phyloP scores from a whole-genome alignment of 2,113 vertebrate species.

The Albula glossodonta region DNA sequence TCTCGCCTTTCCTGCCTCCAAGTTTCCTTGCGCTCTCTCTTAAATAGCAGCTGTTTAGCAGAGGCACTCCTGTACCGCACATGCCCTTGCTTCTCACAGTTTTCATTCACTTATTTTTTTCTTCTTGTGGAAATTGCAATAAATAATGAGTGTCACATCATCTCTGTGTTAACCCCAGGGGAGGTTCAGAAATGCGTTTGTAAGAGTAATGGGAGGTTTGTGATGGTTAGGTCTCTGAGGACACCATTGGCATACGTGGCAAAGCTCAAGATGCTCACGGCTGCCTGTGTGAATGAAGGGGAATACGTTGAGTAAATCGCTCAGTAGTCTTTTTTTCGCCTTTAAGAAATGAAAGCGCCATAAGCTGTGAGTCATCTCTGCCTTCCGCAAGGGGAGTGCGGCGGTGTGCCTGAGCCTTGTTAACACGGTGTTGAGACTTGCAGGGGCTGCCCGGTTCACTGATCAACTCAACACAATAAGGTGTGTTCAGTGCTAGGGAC shows the following conservation, averaged over 20 bases:
- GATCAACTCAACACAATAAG: neutral
- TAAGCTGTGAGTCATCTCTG: neutral
- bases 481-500: neutral
- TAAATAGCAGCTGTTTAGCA: constrained; percentile 3
- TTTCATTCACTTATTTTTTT: neutral
- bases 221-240: neutral
- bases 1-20: neutral
- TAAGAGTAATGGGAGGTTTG: neutral
- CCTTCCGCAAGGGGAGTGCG: neutral
- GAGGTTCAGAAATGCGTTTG: neutral
- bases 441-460: neutral
- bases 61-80: neutral
- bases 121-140: neutral
- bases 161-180: neutral
- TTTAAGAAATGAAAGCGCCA: neutral
- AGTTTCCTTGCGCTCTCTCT: neutral
- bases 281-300: neutral
- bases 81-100: neutral
- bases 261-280: neutral
- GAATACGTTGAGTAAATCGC: neutral
- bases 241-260: neutral
- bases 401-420: neutral
- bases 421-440: neutral
- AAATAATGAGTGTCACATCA: neutral
- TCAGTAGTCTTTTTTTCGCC: neutral